Evolutionary conservation across 2,888 invertebrate species (phyloP).

Genomic region (Ptychoptera albimana): DNA sequence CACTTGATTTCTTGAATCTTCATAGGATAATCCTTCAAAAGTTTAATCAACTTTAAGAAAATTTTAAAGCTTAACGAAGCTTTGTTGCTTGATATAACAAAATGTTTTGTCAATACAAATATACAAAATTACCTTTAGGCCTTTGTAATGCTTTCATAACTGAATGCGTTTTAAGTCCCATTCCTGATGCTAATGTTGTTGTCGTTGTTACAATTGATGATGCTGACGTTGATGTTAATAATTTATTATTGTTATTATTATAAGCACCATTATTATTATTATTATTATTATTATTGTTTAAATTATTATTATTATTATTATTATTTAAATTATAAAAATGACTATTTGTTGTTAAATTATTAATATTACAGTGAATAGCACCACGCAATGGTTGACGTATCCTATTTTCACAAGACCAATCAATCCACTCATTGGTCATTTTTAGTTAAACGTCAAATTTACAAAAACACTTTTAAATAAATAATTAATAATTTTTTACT

Average conservation of each 20-base stretch:
- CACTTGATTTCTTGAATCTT: neutral
- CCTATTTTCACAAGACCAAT: slow-evolving; percentile 26
- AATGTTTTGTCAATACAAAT: too few relatives aligned
- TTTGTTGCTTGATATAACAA: too few relatives aligned
- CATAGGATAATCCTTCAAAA: too few relatives aligned
- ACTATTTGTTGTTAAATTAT: slow-evolving; percentile 2
- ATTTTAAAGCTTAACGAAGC: too few relatives aligned
- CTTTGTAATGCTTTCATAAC: slow-evolving; percentile 12
- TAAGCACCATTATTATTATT: slow-evolving; percentile 10
- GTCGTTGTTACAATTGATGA: slow-evolving; percentile 15
- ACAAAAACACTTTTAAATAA: neutral
- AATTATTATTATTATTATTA: slow-evolving; percentile 11
- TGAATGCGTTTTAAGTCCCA: slow-evolving; percentile 13
- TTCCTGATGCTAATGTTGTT: slow-evolving; percentile 16
- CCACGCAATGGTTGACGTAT: slow-evolving; percentile 23
- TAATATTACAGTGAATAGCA: slow-evolving; percentile 1
- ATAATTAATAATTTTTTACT: neutral
- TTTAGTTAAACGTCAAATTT: slow-evolving; percentile 3
- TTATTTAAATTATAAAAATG: slow-evolving; percentile 18
- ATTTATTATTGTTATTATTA: slow-evolving; percentile 8
- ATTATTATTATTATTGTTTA: slow-evolving; percentile 10
- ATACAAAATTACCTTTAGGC: slow-evolving; percentile 11
- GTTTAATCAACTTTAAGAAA: too few relatives aligned
- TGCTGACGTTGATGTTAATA: neutral
- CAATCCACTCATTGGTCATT: slow-evolving; percentile 32